These are phyloP conservation scores for Colistium nudipinnis DNA, from an alignment of 2,113 vertebrate genomes.

Conservation along the genomic window DNA sequence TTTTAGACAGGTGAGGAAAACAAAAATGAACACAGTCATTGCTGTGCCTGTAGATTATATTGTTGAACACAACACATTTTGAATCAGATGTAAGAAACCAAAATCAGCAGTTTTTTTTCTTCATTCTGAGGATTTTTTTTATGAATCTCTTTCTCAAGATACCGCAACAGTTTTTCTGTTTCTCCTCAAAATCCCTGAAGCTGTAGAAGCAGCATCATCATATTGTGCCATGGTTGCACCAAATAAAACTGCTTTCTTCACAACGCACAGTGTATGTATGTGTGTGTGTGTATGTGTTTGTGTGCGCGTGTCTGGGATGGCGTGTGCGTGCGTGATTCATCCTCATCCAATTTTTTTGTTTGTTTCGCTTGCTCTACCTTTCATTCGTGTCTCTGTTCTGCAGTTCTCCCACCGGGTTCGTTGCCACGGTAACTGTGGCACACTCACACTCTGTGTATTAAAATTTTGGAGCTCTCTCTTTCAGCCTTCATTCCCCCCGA, in stretches of 20 bases:
- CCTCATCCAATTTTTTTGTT: constrained; percentile 1
- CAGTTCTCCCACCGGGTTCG: constrained; percentile 1
- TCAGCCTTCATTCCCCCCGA: too few species aligned
- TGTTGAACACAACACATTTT: too few species aligned
- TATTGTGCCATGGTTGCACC: not conserved
- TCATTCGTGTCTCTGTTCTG: constrained; percentile 9
- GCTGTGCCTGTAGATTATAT: too few species aligned
- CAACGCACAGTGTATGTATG: not conserved
- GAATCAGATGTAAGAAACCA: not conserved
- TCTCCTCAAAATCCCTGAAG: not conserved
- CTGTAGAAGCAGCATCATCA: not conserved
- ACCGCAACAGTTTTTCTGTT: not conserved
- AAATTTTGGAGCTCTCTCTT: too few species aligned
- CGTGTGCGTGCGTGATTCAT: not conserved
- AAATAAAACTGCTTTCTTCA: not conserved
- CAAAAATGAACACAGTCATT: too few species aligned
- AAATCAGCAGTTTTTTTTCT: not conserved
- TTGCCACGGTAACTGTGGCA: constrained; percentile 62
- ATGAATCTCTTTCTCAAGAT: not conserved
- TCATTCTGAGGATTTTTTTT: not conserved
- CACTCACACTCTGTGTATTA: too few species aligned
- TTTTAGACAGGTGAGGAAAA: too few species aligned
- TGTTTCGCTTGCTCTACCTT: constrained; percentile 1
- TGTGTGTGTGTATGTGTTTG: not conserved
- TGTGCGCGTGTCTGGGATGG: not conserved